Evolutionary conservation across 1,140 invertebrate genomes (phyloP).

Genomic region (Pogonomyrmex californicus): DNA sequence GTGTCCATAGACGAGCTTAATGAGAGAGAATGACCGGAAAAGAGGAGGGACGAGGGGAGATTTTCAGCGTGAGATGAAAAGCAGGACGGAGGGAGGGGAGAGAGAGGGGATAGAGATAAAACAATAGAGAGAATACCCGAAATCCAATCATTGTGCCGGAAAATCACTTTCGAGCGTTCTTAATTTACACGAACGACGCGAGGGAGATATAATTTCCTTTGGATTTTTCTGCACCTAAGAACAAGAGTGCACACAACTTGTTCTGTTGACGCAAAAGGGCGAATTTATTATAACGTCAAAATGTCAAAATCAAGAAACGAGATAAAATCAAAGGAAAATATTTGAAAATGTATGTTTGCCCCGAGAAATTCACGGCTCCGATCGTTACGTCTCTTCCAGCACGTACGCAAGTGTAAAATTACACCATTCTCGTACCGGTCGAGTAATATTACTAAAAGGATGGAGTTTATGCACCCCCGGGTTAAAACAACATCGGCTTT

Average conservation of each 20-base stretch:
- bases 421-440: background rate
- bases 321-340: background rate
- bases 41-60: background rate
- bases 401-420: slow-evolving; percentile 30
- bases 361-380: background rate
- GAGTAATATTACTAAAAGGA: slow-evolving; percentile 41
- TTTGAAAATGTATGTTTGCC: background rate
- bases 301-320: background rate
- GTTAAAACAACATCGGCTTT: slow-evolving; percentile 46
- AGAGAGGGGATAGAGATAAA: background rate
- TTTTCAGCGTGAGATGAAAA: background rate
- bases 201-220: background rate
- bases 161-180: slow-evolving; percentile 25
- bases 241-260: background rate
- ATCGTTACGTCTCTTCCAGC: background rate
- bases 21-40: slow-evolving; percentile 24
- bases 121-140: slow-evolving; percentile 13
- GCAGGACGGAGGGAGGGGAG: background rate
- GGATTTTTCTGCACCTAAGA: background rate
- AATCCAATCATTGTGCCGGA: slow-evolving; percentile 20
- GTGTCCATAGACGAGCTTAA: slow-evolving; percentile 61
- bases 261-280: background rate
- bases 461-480: slow-evolving; percentile 11
- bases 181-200: background rate
- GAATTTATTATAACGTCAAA: background rate